A percentile compares a stretch with the other conserved stretches of the same genome.
phyloP scores from a whole-genome alignment of 2,113 vertebrate genomes.

The Nestor notabilis region DNA sequence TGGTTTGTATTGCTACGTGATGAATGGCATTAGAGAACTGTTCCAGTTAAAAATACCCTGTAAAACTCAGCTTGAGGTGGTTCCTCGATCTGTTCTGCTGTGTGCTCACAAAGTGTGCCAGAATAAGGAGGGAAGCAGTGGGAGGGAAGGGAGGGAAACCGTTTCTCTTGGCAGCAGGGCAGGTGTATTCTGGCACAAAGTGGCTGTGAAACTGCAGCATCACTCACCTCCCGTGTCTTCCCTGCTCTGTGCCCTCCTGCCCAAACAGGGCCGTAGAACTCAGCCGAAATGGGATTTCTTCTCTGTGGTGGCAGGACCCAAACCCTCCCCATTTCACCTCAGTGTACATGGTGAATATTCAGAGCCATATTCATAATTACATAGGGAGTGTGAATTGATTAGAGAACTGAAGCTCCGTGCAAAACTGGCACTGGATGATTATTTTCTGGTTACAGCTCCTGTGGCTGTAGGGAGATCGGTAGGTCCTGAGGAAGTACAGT shows the following conservation, averaged over 20 bases:
- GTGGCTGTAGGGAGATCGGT: background rate
- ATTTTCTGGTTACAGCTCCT: background rate
- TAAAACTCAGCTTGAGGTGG: background rate
- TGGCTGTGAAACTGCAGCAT: background rate
- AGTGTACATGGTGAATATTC: fast-evolving
- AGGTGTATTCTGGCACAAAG: background rate
- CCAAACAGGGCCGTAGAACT: background rate
- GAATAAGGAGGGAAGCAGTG: background rate
- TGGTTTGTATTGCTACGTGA: fast-evolving
- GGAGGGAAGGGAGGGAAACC: no score
- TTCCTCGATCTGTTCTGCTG: background rate
- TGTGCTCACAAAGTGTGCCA: background rate
- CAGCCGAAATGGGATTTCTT: background rate
- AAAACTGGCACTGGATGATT: background rate
- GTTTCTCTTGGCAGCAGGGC: background rate
- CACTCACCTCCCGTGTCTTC: background rate
- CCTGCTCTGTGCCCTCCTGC: background rate
- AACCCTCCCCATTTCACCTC: background rate
- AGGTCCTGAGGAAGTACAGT: fast-evolving
- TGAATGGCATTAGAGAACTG: background rate
- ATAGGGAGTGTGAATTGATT: background rate
- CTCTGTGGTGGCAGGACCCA: background rate
- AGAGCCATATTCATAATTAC: fast-evolving
- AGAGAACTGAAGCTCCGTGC: background rate
- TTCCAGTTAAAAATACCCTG: background rate